Base-by-base conservation (phyloP, 2,888 invertebrate species). In the Drosophila koepferae region DNA sequence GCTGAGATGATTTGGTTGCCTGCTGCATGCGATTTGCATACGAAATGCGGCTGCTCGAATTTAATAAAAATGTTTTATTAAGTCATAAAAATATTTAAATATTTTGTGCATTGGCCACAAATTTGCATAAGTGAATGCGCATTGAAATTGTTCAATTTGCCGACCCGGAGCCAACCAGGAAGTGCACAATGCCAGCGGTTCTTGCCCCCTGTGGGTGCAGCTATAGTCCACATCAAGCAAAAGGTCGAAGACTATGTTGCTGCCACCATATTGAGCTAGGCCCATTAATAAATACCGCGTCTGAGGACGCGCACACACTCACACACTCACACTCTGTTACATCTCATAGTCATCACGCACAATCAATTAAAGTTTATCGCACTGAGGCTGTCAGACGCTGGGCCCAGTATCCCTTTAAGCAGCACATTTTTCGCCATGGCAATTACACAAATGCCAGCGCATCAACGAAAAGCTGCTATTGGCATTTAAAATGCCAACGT, bases 31-130 rank as follows among this genome's bases (percentile, higher is more conserved):
- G 70, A 86, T 86, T 86, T 89, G 89, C 86, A 89, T 87, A 86
- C 58, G 69, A 75, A 85, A 83, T 84, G 71, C 68, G 74, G 54
- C 72, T 86, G 89, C 89, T 85, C 81, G 86, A 80, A 89, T 87
- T 89, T 87, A 87, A 87, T 89, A 87, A 89, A 85, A 86, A 86
- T 87, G 79, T 89, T 87, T 87, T 87, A 89, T 87, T 87, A 87
- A 87, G 86, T 87, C 86, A 87, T 87, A 89, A 87, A 87, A 85
- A 65, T 78, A 80, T 80, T 77, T 77, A 77, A 76, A 79, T 80
- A 80, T 63, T 62, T 49, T 77, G 62, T 73, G 72, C 78, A 61
- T 63, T 61, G 62, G 16, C 54, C 62, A 23, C 6, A 20, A 38
- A 73, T 86, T 89, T 89, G 86, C 85, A 86, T 86, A 86, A 88